Conservation (phyloP, 2,113 vertebrate species). For the Papio anubis region DNA sequence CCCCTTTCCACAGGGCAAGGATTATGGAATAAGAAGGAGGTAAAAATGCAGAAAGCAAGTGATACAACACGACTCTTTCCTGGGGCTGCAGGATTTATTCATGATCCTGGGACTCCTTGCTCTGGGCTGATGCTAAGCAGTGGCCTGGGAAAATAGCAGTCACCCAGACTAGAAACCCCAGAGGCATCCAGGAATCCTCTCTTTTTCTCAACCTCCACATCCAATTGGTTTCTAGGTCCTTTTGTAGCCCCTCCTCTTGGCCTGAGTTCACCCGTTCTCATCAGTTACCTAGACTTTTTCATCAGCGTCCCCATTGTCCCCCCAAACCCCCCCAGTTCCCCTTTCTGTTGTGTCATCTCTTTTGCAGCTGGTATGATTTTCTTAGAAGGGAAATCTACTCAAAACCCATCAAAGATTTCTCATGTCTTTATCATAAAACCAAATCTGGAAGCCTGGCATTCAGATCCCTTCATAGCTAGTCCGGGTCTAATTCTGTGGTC, state of each 20-base stretch:
- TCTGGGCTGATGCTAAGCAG: neutral
- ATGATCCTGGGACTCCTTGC: neutral
- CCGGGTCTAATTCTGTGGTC: neutral
- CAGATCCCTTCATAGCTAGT: neutral
- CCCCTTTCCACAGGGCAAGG: neutral
- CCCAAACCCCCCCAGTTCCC: accelerated
- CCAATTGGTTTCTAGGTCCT: neutral
- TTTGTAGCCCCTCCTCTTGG: neutral
- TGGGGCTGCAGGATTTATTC: neutral
- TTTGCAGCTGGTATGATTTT: neutral
- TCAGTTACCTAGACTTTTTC: neutral
- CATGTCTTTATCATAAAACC: neutral
- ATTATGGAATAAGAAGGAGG: neutral
- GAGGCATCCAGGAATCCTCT: neutral
- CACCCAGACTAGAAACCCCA: neutral
- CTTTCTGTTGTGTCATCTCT: neutral
- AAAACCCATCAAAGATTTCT: neutral
- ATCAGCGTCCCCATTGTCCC: accelerated
- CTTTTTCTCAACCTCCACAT: neutral
- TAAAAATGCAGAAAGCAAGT: neutral
- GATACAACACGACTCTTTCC: too few relatives aligned
- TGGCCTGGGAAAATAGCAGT: neutral
- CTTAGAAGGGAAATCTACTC: neutral
- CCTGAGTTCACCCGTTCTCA: neutral
- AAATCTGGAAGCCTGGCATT: neutral